Evolutionary conservation across 2,797 vertebrate genomes (phyloP), one percentile per base, ranked within the genome.

Genomic region (Acridotheres tristis): DNA sequence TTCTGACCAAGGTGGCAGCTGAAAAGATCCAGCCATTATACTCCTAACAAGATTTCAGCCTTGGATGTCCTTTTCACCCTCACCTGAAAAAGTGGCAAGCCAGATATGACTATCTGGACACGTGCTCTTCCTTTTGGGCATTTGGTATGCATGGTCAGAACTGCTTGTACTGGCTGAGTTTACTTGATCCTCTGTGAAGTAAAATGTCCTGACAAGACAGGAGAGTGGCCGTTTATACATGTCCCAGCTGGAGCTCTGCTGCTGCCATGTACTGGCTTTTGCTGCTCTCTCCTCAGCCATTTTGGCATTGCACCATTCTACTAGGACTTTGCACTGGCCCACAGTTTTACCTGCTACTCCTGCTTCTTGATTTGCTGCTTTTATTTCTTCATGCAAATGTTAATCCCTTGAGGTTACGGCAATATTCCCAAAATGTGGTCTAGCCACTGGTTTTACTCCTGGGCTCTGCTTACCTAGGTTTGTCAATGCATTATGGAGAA

Each of bases 61-160:
- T 85, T 67, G 54, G 54, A 77, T 91, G 81, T 71, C 71, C 74
- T 95, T 91, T 94, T 68, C 40, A 65, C n/a, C 47, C n/a, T 75
- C 81, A 43, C 72, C 47, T 80, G 85, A 82, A 87, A 81, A 93
- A 86, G 67, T 12, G 5, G 45, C 16, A 13, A 84, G 63, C 54
- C 75, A 89, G 71, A 68, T 91, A 67, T 3, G 29, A 51, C 91
- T 86, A 92, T 94, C 84, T 96, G 96, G 81, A 92, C 50, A 59
- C 18, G 51, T 68, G 23, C 15, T 90, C 7, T 55, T 94, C 84
- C 80, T 91, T 65, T 65, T 89, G 77, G 90, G 68, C 61, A 38
- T 90, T 93, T 3, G 4, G 50, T 79, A n/a, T 19, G 71, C 47
- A 10, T 72, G 72, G 67, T 68, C 63, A 65, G 65, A 68, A 54